Conservation (phyloP, 2,797 vertebrate genomes). For the Serranus cabrilla region DNA sequence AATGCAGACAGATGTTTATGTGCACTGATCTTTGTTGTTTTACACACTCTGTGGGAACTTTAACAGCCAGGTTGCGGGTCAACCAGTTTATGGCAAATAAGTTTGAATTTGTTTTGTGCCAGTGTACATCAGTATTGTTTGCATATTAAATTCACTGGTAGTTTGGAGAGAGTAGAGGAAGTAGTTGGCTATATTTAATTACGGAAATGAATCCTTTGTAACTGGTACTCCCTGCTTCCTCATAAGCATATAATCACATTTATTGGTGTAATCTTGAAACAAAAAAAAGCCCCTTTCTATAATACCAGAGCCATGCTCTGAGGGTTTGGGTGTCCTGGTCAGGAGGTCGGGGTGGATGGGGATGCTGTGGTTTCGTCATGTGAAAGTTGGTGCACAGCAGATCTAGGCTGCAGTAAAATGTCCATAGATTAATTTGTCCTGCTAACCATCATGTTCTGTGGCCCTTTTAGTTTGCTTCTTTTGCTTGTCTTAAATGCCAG, state of each 20-base stretch:
- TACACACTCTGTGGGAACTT: no score
- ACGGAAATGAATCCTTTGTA: neutral
- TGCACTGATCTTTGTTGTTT: no score
- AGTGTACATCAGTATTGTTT: neutral
- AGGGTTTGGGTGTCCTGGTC: neutral
- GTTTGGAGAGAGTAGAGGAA: constrained; percentile 1
- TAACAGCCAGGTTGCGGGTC: neutral
- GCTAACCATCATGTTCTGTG: neutral
- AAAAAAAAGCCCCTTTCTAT: neutral
- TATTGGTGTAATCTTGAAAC: neutral
- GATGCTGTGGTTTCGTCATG: neutral
- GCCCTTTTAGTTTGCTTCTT: neutral
- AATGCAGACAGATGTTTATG: neutral
- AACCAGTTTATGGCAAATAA: neutral
- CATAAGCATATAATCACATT: neutral
- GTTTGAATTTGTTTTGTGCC: neutral
- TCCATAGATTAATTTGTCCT: constrained; percentile 1
- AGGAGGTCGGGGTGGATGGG: neutral
- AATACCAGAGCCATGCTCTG: neutral
- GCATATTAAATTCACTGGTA: neutral
- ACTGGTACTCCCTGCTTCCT: neutral
- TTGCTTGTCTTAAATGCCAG: neutral
- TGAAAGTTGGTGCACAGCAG: constrained; percentile 6
- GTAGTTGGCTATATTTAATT: neutral
- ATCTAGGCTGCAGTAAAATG: constrained; percentile 7